phyloP scores from a whole-genome alignment of 2,888 invertebrate genomes.

The Hoplodrina ambigua region DNA sequence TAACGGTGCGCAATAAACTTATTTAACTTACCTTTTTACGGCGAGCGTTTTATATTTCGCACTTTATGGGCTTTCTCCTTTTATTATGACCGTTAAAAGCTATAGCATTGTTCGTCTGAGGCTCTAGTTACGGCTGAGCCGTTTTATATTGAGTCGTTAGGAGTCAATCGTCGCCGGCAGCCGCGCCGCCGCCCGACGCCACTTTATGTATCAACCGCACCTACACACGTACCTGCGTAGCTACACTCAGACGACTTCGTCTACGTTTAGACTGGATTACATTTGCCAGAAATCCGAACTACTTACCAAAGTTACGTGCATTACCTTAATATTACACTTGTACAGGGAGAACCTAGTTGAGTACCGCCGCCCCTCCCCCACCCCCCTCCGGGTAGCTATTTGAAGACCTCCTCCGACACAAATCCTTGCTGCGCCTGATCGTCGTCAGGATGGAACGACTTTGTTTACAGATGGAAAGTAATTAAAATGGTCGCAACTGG shows the following conservation, averaged over 20 bases:
- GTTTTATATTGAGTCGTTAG: constrained; percentile 57
- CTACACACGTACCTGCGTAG: not conserved
- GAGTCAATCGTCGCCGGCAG: constrained; percentile 51
- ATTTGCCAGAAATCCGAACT: constrained; percentile 6
- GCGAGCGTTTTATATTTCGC: constrained; percentile 68
- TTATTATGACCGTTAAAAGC: constrained; percentile 66
- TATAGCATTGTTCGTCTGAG: constrained; percentile 54
- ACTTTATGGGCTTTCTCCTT: constrained; percentile 70
- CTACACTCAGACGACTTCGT: not conserved
- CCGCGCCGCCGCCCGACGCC: not conserved
- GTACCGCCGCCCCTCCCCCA: not conserved
- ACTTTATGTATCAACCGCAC: not conserved
- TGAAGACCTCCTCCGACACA: not conserved
- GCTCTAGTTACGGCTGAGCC: constrained; percentile 58
- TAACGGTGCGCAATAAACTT: constrained; percentile 70
- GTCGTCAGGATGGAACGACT: constrained; percentile 38
- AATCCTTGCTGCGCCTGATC: constrained; percentile 6
- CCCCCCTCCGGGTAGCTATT: not conserved
- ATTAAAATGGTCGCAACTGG: constrained; percentile 54
- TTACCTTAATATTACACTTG: not conserved
- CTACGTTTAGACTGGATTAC: not conserved
- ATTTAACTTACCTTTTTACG: constrained; percentile 69
- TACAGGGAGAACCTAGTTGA: too few species aligned
- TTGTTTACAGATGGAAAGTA: constrained; percentile 55
- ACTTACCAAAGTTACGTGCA: not conserved